phyloP scores from a whole-genome alignment of 35 echinoderm and acorn worm genomes.

The Ophiothrix spiculata region DNA sequence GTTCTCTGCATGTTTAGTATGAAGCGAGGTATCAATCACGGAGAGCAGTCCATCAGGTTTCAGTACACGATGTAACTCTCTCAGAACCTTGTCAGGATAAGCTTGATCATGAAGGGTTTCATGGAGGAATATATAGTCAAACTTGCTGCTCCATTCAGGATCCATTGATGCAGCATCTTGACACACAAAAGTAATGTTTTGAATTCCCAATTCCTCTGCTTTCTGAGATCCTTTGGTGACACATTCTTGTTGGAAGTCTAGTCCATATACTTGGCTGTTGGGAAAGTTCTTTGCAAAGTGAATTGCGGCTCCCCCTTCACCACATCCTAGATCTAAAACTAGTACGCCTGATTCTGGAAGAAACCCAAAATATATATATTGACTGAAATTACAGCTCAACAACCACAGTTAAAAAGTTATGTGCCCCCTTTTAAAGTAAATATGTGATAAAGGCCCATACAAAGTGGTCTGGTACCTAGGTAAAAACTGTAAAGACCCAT shows the following conservation, averaged over 20 bases:
- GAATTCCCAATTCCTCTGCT: slow-evolving; percentile 29
- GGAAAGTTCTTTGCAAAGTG: slow-evolving; percentile 57
- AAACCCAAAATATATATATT: not conserved
- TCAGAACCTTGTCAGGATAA: slow-evolving; percentile 46
- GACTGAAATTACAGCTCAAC: not conserved
- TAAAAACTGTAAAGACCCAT: no score
- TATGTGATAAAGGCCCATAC: not conserved
- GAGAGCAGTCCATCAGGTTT: slow-evolving; percentile 44
- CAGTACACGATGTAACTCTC: slow-evolving; percentile 59
- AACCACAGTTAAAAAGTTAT: no score
- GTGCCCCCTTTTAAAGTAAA: no score
- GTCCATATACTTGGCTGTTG: slow-evolving; percentile 49
- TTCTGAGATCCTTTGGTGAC: slow-evolving; percentile 33
- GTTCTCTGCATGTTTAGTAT: slow-evolving; percentile 51
- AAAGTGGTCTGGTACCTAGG: no score
- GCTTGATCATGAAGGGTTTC: slow-evolving; percentile 73
- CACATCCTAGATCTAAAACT: slow-evolving; percentile 72
- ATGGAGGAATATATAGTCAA: slow-evolving; percentile 61
- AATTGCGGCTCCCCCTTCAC: slow-evolving; percentile 31
- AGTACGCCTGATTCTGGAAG: slow-evolving; percentile 58
- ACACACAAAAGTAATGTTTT: slow-evolving; percentile 40
- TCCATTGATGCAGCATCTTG: slow-evolving; percentile 58
- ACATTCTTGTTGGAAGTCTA: slow-evolving; percentile 46
- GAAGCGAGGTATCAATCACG: slow-evolving; percentile 37
- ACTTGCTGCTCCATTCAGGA: slow-evolving; percentile 60